These are phyloP conservation scores for Hypotaenidia philippensis DNA, from an alignment of 2,797 vertebrate species.

Conservation along the genomic window DNA sequence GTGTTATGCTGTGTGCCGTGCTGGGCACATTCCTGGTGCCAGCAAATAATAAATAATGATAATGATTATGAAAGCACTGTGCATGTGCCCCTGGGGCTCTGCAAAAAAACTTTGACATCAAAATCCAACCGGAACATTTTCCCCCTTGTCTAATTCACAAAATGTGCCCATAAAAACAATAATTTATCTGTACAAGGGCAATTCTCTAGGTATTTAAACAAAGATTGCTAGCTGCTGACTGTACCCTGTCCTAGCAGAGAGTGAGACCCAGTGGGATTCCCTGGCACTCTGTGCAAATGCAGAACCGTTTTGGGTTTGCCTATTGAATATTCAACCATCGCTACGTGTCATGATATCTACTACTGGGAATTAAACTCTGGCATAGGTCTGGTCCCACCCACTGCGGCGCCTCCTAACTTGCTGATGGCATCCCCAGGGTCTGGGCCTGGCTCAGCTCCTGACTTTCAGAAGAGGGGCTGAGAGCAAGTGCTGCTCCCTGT, in stretches of 20 bases:
- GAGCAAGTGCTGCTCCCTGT: background rate
- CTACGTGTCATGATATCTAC: background rate
- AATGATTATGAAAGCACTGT: background rate
- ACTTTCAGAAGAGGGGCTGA: background rate
- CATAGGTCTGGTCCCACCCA: background rate
- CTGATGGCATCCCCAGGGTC: background rate
- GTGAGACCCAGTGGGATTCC: background rate
- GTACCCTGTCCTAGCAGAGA: background rate
- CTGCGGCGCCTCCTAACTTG: background rate
- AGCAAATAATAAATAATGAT: background rate
- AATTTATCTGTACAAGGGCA: conserved; percentile 28
- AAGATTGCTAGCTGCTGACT: conserved; percentile 14
- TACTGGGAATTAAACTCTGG: background rate
- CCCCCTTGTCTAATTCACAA: conserved; percentile 44
- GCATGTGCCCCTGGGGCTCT: conserved; percentile 28
- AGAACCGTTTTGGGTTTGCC: background rate
- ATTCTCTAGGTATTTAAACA: background rate
- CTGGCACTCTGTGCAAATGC: background rate
- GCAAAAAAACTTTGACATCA: conserved; percentile 10
- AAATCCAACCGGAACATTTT: conserved; percentile 33
- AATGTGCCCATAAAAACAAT: conserved; percentile 22
- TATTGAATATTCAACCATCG: background rate
- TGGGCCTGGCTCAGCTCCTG: background rate
- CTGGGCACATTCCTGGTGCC: background rate
- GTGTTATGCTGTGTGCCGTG: fast-evolving